Evolutionary conservation across 2,888 invertebrate species (phyloP).

Genomic region (Nomada lathburiana): DNA sequence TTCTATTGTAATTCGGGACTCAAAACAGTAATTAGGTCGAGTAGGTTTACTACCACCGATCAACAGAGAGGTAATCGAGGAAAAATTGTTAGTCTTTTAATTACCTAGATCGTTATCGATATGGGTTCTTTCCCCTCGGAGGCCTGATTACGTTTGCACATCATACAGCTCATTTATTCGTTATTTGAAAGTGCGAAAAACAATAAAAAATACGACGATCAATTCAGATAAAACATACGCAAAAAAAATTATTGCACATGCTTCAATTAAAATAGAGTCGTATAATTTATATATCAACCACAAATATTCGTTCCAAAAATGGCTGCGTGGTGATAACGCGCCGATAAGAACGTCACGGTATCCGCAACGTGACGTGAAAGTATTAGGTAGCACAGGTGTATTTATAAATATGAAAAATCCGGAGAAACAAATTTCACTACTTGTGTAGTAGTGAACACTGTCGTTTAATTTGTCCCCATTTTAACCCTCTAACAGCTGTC

Average conservation of each 20-base stretch:
- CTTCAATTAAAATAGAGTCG: neutral
- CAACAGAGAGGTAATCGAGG: neutral
- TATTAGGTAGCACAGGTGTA: slow-evolving; percentile 26
- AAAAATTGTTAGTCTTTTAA: neutral
- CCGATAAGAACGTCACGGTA: slow-evolving; percentile 49
- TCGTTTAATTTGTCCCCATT: neutral
- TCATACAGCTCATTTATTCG: no score
- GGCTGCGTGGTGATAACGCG: slow-evolving; percentile 15
- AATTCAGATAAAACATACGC: no score
- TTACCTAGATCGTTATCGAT: neutral
- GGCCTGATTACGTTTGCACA: no score
- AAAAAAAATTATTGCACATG: no score
- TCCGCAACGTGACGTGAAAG: slow-evolving; percentile 34
- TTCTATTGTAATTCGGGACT: neutral
- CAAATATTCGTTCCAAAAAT: neutral
- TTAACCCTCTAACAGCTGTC: neutral
- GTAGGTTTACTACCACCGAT: neutral
- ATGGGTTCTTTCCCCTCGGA: no score
- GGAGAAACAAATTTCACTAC: slow-evolving; percentile 48
- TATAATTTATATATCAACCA: neutral
- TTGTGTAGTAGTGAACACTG: no score
- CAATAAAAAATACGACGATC: neutral
- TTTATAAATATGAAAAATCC: slow-evolving; percentile 47
- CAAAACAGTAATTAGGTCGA: neutral
- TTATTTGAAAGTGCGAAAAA: neutral